Conservation (phyloP, 53 echinoderm and acorn worm species). For the Echinarachnius parma region DNA sequence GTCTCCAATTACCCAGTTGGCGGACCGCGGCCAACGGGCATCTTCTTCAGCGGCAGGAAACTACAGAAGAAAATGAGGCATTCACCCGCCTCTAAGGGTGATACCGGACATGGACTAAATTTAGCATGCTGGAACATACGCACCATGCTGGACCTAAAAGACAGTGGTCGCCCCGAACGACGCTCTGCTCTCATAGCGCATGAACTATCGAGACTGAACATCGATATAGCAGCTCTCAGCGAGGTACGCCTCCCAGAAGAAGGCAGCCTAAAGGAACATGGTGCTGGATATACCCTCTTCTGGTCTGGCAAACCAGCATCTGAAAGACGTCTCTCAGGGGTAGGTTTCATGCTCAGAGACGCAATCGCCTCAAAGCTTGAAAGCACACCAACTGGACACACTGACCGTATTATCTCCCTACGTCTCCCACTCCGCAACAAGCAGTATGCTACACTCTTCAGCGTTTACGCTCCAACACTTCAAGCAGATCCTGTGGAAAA, state of each 20-base stretch:
- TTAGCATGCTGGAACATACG: conserved; percentile 57
- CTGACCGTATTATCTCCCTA: conserved; percentile 51
- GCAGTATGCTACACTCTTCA: conserved; percentile 30
- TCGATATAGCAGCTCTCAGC: conserved; percentile 57
- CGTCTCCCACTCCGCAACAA: too few species aligned
- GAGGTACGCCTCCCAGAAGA: conserved; percentile 47
- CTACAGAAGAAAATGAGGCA: too few species aligned
- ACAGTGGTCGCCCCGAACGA: conserved; percentile 31
- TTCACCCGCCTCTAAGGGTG: too few species aligned
- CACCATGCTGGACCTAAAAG: conserved; percentile 31
- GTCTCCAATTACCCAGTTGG: too few species aligned
- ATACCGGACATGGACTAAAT: too few species aligned
- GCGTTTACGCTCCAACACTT: conserved; percentile 66
- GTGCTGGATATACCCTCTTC: conserved; percentile 58
- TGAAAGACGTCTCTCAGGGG: conserved; percentile 46
- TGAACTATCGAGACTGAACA: conserved; percentile 37
- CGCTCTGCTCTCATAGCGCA: conserved; percentile 47
- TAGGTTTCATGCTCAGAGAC: conserved; percentile 59
- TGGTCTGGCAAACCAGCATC: conserved; percentile 53
- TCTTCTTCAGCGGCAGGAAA: too few species aligned
- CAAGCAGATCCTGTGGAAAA: conserved; percentile 48
- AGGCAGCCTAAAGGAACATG: conserved; percentile 50
- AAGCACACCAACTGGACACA: conserved; percentile 52
- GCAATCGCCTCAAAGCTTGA: conserved; percentile 46
- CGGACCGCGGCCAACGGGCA: too few species aligned